phyloP scores from a whole-genome alignment of 1,140 invertebrate genomes.

The Cydia strobilella region DNA sequence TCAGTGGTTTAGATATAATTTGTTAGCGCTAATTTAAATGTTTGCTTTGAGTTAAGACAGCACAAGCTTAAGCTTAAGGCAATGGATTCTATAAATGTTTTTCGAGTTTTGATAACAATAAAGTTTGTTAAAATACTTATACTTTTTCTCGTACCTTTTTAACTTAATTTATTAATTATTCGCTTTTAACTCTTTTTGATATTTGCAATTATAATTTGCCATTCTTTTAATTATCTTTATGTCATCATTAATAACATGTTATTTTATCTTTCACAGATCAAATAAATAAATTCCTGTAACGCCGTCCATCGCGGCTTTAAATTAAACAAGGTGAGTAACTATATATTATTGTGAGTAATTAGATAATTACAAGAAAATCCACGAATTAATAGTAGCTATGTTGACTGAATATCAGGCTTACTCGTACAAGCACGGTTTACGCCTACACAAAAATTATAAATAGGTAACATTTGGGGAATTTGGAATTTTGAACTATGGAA shows the following conservation, averaged over 20 bases:
- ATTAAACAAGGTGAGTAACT: slow-evolving; percentile 57
- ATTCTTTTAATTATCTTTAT: background rate
- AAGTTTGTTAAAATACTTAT: no score
- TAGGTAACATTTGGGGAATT: background rate
- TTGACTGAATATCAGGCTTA: no score
- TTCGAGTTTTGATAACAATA: no score
- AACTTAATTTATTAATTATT: no score
- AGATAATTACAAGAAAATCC: background rate
- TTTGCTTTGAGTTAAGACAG: slow-evolving; percentile 22
- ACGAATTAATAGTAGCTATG: no score
- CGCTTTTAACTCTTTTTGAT: no score
- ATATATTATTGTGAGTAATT: background rate
- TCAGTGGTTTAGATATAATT: slow-evolving; percentile 13
- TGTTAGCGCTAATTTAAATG: background rate
- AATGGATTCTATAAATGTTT: no score
- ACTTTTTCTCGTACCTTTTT: no score
- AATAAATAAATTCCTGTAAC: slow-evolving; percentile 55
- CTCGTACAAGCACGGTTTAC: no score
- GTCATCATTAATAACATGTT: background rate
- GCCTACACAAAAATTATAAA: no score
- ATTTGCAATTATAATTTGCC: slow-evolving; percentile 30
- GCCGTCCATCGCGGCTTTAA: slow-evolving; percentile 58
- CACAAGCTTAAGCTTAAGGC: slow-evolving; percentile 30
- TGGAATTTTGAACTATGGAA: background rate
- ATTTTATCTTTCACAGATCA: slow-evolving; percentile 23